These are phyloP conservation scores for Tenualosa ilisha DNA, from an alignment of 2,797 vertebrate species.

Conservation along the genomic window DNA sequence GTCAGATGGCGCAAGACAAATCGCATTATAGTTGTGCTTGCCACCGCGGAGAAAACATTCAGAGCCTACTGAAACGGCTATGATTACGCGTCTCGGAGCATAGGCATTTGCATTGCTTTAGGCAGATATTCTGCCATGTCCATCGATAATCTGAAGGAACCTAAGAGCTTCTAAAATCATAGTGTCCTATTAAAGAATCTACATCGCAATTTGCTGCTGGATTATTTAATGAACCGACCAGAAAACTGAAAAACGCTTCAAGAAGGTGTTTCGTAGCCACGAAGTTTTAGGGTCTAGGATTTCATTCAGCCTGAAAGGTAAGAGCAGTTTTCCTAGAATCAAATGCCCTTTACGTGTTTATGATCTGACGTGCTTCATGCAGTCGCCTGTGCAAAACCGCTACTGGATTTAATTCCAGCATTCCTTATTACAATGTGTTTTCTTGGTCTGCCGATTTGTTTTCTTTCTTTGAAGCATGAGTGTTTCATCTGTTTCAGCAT, in stretches of 20 bases:
- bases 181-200: neutral
- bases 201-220: neutral
- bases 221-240: neutral
- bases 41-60: neutral
- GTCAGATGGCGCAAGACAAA: slow-evolving; percentile 16
- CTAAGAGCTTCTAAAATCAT: neutral
- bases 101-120: neutral
- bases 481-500: neutral
- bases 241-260: neutral
- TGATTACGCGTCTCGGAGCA: neutral
- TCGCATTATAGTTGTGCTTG: slow-evolving; percentile 1
- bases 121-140: neutral
- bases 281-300: neutral
- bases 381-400: too few species aligned
- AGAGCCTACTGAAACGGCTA: neutral
- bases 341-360: neutral
- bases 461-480: neutral
- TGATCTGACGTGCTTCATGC: neutral
- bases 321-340: neutral
- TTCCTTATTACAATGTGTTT: too few species aligned
- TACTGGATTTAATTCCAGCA: too few species aligned
- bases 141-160: neutral
- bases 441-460: too few species aligned
- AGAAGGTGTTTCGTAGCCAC: neutral
- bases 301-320: neutral